phyloP scores from a whole-genome alignment of 1,140 invertebrate species.

The Rhynchophorus ferrugineus region DNA sequence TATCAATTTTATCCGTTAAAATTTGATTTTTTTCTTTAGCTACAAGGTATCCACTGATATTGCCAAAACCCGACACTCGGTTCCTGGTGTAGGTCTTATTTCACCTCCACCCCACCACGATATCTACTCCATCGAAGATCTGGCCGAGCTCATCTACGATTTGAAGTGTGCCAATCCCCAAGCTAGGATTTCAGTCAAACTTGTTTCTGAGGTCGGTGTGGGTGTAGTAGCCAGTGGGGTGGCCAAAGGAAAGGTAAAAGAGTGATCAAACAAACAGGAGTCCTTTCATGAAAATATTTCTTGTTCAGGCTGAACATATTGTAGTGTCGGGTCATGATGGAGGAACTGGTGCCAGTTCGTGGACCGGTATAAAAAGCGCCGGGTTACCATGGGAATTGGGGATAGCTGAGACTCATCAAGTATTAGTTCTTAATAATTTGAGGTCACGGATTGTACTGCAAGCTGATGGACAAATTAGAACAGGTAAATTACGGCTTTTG shows the following conservation, averaged over 20 bases:
- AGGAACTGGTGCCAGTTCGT: constrained; percentile 94
- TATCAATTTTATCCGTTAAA: too few species aligned
- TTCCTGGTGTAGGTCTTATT: constrained; percentile 95
- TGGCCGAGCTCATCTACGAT: constrained; percentile 97
- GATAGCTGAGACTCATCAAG: constrained; percentile 95
- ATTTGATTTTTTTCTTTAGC: too few species aligned
- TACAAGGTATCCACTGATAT: constrained; percentile 83
- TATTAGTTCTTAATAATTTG: constrained; percentile 91
- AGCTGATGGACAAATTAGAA: constrained; percentile 89
- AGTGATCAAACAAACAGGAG: too few species aligned
- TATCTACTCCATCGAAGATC: constrained; percentile 98
- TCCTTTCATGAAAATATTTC: too few species aligned
- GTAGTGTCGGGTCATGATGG: constrained; percentile 98
- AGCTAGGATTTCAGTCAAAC: constrained; percentile 93
- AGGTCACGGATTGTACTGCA: constrained; percentile 90
- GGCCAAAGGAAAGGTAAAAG: constrained; percentile 81
- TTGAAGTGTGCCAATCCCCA: constrained; percentile 95
- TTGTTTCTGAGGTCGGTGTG: constrained; percentile 97
- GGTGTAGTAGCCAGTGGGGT: constrained; percentile 97
- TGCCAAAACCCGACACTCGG: constrained; percentile 89
- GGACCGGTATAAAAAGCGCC: constrained; percentile 94
- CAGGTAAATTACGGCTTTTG: constrained; percentile 43
- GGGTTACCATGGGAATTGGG: constrained; percentile 97
- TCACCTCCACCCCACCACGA: constrained; percentile 99
- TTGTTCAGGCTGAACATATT: constrained; percentile 77